Evolutionary conservation across 2,888 invertebrate species (phyloP), one percentile per base, ranked within the genome.

Genomic region (Lacanobia oleracea): DNA sequence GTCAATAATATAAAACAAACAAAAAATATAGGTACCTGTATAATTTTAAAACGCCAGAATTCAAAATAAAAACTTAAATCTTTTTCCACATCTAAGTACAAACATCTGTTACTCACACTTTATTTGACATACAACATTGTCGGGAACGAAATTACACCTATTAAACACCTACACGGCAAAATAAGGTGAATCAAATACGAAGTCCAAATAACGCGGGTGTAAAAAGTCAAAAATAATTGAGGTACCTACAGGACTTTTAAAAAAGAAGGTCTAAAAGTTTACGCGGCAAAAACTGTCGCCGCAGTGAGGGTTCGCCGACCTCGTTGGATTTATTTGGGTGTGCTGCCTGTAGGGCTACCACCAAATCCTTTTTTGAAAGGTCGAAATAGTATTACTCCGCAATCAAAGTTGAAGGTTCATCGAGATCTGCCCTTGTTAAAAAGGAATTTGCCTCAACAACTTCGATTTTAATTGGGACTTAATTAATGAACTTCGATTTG

Each of bases 211-310:
- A 93, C 88, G 91, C 90, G 89, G 89, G 86, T 86, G 91, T 91
- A 94, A 95, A 95, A 94, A 95, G 91, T 94, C 90, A 88, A 91
- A 93, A 95, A 94, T 95, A 94, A 95, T 95, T 95, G 94, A 91
- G 91, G 92, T 89, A 91, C 87, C 85, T 87, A 88, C 88, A 89
- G 88, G 87, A 81, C 77, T 79, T 85, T 86, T 84, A 86, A 89
- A 89, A 89, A 89, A 88, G 85, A 92, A 93, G 90, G 89, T 91
- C 92, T 93, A 94, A 94, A 93, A 93, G 90, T 89, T 90, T 88
- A 83, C 88, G 86, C 75, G 60, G 91, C 94, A 95, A 96, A 95
- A 95, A 95, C 91, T 93, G 94, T 94, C 95, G 91, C 90, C 89
- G 90, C 85, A 85, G 88, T 80, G 78, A 82, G 86, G 88, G 93